These are phyloP conservation scores for Drosophila rhopaloa DNA, from an alignment of 1,140 invertebrate species.

Conservation along the genomic window DNA sequence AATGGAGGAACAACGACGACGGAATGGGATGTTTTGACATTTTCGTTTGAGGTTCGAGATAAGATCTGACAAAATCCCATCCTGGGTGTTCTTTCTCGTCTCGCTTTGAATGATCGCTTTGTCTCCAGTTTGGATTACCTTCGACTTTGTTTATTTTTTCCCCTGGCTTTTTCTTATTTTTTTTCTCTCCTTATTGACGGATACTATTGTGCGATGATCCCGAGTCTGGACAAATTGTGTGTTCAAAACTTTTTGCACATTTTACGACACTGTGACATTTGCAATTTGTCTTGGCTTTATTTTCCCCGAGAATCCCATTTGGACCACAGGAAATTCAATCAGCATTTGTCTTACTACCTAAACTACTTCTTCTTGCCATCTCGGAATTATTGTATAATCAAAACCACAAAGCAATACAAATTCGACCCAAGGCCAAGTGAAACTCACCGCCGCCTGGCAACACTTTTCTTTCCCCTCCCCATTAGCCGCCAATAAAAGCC, in stretches of 20 bases:
- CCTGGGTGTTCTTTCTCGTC: conserved; percentile 64
- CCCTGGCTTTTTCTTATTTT: background rate
- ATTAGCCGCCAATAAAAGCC: conserved; percentile 47
- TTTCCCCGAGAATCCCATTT: conserved; percentile 24
- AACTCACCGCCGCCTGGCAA: conserved; percentile 57
- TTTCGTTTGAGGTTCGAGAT: conserved; percentile 51
- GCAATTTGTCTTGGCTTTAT: conserved; percentile 24
- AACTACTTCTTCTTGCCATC: conserved; percentile 2
- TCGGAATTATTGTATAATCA: conserved; percentile 59
- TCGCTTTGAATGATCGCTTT: conserved; percentile 52
- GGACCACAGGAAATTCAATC: conserved; percentile 38
- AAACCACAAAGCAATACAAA: conserved; percentile 32
- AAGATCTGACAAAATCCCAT: conserved; percentile 56
- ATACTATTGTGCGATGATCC: conserved; percentile 19
- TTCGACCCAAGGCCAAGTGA: conserved; percentile 61
- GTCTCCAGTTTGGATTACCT: conserved; percentile 37
- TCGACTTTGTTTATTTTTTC: conserved; percentile 13
- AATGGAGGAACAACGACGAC: conserved; percentile 6
- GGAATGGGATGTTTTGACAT: conserved; percentile 63
- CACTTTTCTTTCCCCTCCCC: conserved; percentile 58
- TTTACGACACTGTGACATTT: conserved; percentile 16
- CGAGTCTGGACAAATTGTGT: conserved; percentile 55
- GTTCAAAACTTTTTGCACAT: conserved; percentile 43
- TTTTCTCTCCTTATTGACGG: conserved; percentile 25
- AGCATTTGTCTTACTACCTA: conserved; percentile 17